Conservation (phyloP, 2,797 vertebrate species). For the Fratercula arctica region DNA sequence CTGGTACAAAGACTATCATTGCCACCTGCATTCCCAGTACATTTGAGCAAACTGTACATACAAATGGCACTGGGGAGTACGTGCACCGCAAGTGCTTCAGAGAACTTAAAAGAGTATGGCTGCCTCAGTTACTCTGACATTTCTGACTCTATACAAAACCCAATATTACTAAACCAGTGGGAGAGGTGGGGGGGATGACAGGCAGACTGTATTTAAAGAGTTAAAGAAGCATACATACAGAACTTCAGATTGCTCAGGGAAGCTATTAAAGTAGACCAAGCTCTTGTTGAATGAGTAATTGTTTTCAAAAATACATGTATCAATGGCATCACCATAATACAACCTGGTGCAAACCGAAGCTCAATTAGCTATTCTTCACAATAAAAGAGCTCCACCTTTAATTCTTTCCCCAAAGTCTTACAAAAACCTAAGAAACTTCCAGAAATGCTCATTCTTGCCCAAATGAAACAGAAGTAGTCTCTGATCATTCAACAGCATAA, state of each 20-base stretch:
- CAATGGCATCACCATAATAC: neutral
- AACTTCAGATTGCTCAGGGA: neutral
- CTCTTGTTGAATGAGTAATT: neutral
- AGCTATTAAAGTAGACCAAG: neutral
- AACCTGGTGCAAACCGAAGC: neutral
- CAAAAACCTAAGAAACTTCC: neutral
- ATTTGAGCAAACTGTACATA: neutral
- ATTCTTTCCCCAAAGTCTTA: neutral
- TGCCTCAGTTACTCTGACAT: neutral
- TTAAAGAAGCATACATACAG: neutral
- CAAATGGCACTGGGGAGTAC: neutral
- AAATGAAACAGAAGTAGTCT: neutral
- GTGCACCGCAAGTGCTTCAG: fast-evolving
- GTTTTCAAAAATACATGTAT: neutral
- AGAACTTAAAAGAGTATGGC: neutral
- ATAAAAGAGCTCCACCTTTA: neutral
- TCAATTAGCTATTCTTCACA: neutral
- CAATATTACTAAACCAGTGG: fast-evolving
- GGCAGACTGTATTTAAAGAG: neutral
- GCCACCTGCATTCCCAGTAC: neutral
- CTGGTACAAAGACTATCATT: neutral
- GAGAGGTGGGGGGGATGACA: neutral
- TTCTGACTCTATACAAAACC: neutral
- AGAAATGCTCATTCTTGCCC: neutral
- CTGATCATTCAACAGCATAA: neutral